Percentiles rank a stretch among this genome's conserved stretches.
These are phyloP conservation scores for Melanostigma gelatinosum DNA, from an alignment of 2,113 vertebrate species.

Conservation along the genomic window DNA sequence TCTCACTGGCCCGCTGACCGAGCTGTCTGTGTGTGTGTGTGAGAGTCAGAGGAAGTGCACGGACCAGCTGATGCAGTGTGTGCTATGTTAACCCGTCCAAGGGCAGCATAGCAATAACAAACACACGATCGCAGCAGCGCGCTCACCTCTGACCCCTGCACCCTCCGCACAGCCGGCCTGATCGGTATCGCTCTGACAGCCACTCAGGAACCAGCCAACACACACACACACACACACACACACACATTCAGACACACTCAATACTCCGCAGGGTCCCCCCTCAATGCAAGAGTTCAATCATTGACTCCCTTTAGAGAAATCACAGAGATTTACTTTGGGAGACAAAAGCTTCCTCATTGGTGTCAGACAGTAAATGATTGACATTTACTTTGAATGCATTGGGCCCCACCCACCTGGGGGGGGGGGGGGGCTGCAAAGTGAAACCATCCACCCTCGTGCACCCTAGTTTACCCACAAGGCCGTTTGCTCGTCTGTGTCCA, in stretches of 20 bases:
- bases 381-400: conserved; percentile 59
- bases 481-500: conserved; percentile 30
- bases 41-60: conserved; percentile 63
- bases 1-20: conserved; percentile 18
- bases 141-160: conserved; percentile 77
- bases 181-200: conserved; percentile 74
- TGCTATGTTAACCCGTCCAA: conserved; percentile 84
- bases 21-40: conserved; percentile 38
- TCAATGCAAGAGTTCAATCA: conserved; percentile 69
- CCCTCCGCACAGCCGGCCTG: conserved; percentile 57
- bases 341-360: conserved; percentile 74
- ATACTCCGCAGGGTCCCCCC: conserved; percentile 19
- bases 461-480: conserved; percentile 71
- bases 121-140: conserved; percentile 82
- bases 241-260: conserved; percentile 24
- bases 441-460: conserved; percentile 56
- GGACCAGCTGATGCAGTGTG: conserved; percentile 74
- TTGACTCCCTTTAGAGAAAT: conserved; percentile 70
- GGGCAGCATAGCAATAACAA: conserved; percentile 86
- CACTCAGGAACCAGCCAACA: conserved; percentile 34
- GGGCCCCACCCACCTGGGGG: conserved; percentile 56
- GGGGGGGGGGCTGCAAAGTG: conserved; percentile 44
- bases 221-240: conserved; percentile 22
- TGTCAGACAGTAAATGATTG: conserved; percentile 82
- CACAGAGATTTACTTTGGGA: conserved; percentile 56